Evolutionary conservation across 2,113 vertebrate species (phyloP).

Genomic region (Ceuthmochares aereus): DNA sequence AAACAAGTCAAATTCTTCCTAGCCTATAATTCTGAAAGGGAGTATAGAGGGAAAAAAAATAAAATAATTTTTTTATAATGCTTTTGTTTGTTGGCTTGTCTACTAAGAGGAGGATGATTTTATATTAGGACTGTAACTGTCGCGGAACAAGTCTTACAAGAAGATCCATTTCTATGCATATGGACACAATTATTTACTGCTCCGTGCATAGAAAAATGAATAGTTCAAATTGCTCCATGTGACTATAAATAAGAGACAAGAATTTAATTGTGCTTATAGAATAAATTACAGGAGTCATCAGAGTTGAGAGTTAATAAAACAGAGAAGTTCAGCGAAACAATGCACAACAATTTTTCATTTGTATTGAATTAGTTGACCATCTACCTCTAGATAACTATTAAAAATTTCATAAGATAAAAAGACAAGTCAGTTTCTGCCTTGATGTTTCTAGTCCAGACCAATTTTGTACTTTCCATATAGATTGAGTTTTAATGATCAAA

Average conservation of each 20-base stretch:
- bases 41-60: neutral
- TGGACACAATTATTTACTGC: neutral
- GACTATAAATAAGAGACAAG: neutral
- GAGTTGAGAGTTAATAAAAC: neutral
- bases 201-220: neutral
- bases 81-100: neutral
- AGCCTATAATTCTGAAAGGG: neutral
- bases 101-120: neutral
- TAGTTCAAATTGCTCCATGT: neutral
- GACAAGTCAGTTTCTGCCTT: neutral
- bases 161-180: neutral
- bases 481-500: neutral
- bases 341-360: neutral
- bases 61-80: neutral
- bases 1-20: neutral
- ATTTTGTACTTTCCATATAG: neutral
- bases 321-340: neutral
- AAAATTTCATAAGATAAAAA: neutral
- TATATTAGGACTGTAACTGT: neutral
- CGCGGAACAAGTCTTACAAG: neutral
- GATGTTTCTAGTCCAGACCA: neutral
- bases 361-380: neutral
- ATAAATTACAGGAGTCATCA: neutral
- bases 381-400: neutral
- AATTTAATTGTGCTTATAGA: neutral